A percentile compares a stretch with the other conserved stretches of the same genome.
phyloP scores from a whole-genome alignment of 2,113 vertebrate species.

The Pheucticus melanocephalus region DNA sequence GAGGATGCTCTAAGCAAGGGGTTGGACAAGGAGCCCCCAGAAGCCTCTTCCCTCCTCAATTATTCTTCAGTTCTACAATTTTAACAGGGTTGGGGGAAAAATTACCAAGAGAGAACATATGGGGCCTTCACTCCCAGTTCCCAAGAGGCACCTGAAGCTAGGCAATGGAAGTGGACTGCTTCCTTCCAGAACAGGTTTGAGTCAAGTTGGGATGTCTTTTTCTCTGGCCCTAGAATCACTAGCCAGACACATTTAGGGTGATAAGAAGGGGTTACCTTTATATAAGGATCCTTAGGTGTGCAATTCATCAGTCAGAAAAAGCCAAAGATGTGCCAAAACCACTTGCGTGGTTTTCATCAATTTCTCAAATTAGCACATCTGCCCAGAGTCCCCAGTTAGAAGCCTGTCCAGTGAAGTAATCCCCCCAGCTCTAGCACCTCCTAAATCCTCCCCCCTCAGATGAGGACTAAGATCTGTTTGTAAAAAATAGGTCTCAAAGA shows the following conservation, averaged over 20 bases:
- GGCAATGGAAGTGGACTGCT: not conserved
- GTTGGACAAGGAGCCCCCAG: not conserved
- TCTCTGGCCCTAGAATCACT: not conserved
- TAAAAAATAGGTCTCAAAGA: not conserved
- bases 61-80: not conserved
- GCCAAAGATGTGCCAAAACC: rapidly evolving
- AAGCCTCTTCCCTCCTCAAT: not conserved
- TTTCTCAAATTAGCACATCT: not conserved
- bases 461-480: not conserved
- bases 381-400: not conserved
- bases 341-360: rapidly evolving
- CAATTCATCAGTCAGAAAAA: rapidly evolving
- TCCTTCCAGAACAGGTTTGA: not conserved
- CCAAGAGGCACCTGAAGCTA: not conserved
- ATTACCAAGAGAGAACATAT: not conserved
- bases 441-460: not conserved
- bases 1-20: not conserved
- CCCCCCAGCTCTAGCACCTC: not conserved
- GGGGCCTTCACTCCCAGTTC: not conserved
- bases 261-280: not conserved
- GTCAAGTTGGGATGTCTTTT: not conserved
- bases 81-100: not conserved
- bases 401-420: not conserved
- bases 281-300: not conserved
- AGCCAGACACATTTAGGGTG: not conserved